Evolutionary conservation across 2,113 vertebrate species (phyloP), one percentile per base, ranked within the genome.

Genomic region (Cryptotis parvus): DNA sequence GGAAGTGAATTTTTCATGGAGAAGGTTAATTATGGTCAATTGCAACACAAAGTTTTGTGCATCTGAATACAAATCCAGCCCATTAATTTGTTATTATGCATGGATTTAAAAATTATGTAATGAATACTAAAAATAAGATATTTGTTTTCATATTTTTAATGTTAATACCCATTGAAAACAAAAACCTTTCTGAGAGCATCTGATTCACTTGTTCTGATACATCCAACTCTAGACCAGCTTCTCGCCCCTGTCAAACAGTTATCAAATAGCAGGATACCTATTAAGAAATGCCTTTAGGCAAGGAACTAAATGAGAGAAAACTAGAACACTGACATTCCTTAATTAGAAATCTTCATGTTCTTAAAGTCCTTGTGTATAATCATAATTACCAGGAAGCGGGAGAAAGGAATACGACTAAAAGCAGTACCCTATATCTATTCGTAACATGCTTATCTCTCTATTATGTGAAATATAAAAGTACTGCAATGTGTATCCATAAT

Each of bases 241-340:
- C 35, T 93, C 63, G 6, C 58, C 58, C 49, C 65, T 39, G 11
- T 49, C 77, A n/a, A 89, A 61, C 2, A 0, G 0, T 77, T 94
- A 77, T 94, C 93, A 95, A 87, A 73, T 37, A 49, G 68, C 5
- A 1, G 2, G 69, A 66, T 61, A 66, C 63, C 91, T 93, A 91
- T 91, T 58, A 90, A 65, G 33, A 76, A 69, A 87, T 66, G 74
- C 78, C 79, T 95, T 20, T 37, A 79, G 87, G 70, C 79, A 92
- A 86, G 74, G 43, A 85, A 69, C 61, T 41, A 83, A 73, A 68
- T 52, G 31, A 90, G 14, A 58, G 29, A 94, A 93, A 96, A 91
- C 78, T 76, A 76, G 31, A 79, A 55, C 52, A 87, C 35, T 65
- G 43, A 45, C 69, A 37, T 91, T 78, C 10, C 94, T 93, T 82